Base-by-base conservation (phyloP, 2,888 invertebrate species). In the Vesta saturnalis region DNA sequence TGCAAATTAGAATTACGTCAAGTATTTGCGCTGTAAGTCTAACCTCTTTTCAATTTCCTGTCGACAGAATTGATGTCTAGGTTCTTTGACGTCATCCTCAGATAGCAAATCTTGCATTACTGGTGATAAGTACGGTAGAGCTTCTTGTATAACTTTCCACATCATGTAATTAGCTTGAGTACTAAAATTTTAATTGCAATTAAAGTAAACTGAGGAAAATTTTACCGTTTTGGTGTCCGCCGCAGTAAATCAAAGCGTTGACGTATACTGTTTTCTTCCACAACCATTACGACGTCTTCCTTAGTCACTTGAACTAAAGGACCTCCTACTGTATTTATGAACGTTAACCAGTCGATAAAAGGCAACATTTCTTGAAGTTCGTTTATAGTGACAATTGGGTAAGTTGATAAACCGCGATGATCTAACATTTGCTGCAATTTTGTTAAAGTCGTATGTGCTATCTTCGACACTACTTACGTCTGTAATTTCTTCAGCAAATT, bases 131-230 rank as follows among this genome's bases (percentile, higher is more conserved):
- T 57, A 58, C n/a, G 67, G 67, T 21, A 43, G 15, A 15, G 43
- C 22, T 49, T 73, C 70, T 30, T 75, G 72, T 6, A 80, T 69
- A 12, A 77, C 60, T 54, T 76, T 72, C 77, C 79, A 77, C 21
- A 75, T 74, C 39, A 81, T 74, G 57, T 79, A 80, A 69, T 80
- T 80, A 1, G 76, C 77, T 71, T 76, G 77, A 35, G 71, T 71
- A 46, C 80, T 80, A 21, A n/a, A 39, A 4, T 39, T 8, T 39
- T 49, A 22, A 21, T 39, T 16, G 2, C 1, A 12, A n/a, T 2
- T 39, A 39, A 39, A 2, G 12, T 39, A 39, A 1, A 39, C 2
- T 2, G 2, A n/a, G n/a, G 39, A n/a, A 1, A 30, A 18, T 67
- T 64, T 63, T 73, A 79, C 79, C 76, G 76, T 64, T 77, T 79